These are phyloP conservation scores for Drosophila pseudoobscura DNA, from an alignment of 1,140 invertebrate species.

Conservation along the genomic window DNA sequence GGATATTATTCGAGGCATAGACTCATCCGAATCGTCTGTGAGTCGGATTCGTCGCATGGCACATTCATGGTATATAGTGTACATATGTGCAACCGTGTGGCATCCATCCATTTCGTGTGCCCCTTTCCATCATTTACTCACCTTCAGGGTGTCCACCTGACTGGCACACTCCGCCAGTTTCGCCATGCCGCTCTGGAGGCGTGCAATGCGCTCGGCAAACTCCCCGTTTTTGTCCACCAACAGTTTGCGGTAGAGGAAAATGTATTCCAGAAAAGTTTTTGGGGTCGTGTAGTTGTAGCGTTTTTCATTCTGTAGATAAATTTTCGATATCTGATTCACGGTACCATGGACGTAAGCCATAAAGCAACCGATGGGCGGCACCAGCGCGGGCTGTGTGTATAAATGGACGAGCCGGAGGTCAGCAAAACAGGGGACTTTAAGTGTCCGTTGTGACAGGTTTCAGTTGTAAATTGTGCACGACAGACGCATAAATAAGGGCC, in stretches of 20 bases:
- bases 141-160: conserved; percentile 88
- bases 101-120: not conserved
- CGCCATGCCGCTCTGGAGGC: conserved; percentile 94
- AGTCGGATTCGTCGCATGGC: not conserved
- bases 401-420: conserved; percentile 8
- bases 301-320: conserved; percentile 93
- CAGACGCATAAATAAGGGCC: conserved; percentile 52
- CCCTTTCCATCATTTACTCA: conserved; percentile 62
- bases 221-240: conserved; percentile 90
- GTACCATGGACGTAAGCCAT: conserved; percentile 96
- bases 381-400: conserved; percentile 74
- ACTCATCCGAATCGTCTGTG: not conserved
- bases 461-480: conserved; percentile 61
- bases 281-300: conserved; percentile 98
- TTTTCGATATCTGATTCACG: conserved; percentile 93
- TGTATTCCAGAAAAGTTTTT: conserved; percentile 97
- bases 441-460: conserved; percentile 51
- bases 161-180: conserved; percentile 93
- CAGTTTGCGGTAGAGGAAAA: conserved; percentile 94
- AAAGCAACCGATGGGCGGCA: conserved; percentile 89
- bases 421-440: conserved; percentile 21
- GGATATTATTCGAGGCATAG: not conserved
- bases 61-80: conserved; percentile 36
- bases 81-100: conserved; percentile 2
- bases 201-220: conserved; percentile 89